These are phyloP conservation scores for Griposia aprilina DNA, from an alignment of 2,888 invertebrate species.

Conservation along the genomic window DNA sequence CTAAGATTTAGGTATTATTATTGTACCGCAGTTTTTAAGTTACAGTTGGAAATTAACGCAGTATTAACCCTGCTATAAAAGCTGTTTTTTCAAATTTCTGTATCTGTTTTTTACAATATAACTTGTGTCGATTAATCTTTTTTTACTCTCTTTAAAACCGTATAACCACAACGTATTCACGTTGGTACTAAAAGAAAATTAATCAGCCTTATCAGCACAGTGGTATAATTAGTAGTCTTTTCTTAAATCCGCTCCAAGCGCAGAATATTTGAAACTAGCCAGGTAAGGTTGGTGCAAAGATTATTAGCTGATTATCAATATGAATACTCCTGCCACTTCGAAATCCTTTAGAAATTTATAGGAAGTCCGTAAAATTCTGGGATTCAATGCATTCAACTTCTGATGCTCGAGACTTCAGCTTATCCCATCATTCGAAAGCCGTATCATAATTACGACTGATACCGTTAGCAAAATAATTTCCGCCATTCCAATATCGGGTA, in stretches of 20 bases:
- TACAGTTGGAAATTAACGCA: background rate
- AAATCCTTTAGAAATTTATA: background rate
- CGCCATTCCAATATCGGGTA: conserved; percentile 12
- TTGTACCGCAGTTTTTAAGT: background rate
- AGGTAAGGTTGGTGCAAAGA: background rate
- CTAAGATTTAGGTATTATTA: conserved; percentile 11
- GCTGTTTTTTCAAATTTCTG: background rate
- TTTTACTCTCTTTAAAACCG: background rate
- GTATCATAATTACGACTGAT: background rate
- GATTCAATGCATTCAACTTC: background rate
- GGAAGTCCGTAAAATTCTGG: background rate
- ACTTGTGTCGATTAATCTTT: background rate
- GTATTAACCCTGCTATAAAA: background rate
- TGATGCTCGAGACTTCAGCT: background rate
- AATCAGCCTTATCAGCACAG: background rate
- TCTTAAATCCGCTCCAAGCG: background rate
- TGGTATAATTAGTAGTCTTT: background rate
- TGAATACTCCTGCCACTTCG: background rate
- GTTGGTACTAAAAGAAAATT: background rate
- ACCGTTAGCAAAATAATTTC: conserved; percentile 22
- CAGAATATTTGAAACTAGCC: background rate
- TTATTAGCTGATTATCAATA: background rate
- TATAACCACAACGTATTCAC: background rate
- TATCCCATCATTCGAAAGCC: background rate
- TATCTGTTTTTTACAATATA: background rate